Evolutionary conservation across 2,113 vertebrate species (phyloP).

Genomic region (Anguilla rostrata): DNA sequence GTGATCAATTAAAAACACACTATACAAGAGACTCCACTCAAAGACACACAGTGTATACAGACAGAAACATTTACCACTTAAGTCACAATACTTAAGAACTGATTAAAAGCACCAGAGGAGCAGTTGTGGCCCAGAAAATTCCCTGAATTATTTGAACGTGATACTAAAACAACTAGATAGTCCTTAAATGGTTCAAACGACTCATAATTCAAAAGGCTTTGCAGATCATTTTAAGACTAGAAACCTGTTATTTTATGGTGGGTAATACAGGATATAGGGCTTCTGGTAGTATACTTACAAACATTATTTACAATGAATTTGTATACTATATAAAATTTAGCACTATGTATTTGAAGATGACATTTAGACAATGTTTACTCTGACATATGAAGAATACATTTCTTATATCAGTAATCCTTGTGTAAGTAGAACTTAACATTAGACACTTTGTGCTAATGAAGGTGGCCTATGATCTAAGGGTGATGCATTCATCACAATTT

Average conservation of each 20-base stretch:
- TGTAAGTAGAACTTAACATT: too few relatives aligned
- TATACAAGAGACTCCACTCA: background rate
- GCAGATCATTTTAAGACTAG: background rate
- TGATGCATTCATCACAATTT: too few relatives aligned
- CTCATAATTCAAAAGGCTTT: too few relatives aligned
- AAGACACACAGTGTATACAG: background rate
- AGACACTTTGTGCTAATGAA: too few relatives aligned
- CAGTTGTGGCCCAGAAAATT: background rate
- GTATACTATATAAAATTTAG: background rate
- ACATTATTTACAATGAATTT: background rate
- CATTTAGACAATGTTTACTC: background rate
- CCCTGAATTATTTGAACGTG: too few relatives aligned
- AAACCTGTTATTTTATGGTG: background rate
- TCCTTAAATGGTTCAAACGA: background rate
- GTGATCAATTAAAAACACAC: slow-evolving; percentile 26
- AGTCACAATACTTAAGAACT: background rate
- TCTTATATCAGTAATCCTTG: background rate
- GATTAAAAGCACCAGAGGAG: background rate
- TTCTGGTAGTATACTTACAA: background rate
- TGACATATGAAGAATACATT: background rate
- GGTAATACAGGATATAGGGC: background rate
- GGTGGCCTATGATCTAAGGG: too few relatives aligned
- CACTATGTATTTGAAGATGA: too few relatives aligned
- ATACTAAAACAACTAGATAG: too few relatives aligned
- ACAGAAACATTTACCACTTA: background rate